These are phyloP conservation scores for Capitella teleta DNA, from an alignment of 1,140 invertebrate species.

Conservation along the genomic window DNA sequence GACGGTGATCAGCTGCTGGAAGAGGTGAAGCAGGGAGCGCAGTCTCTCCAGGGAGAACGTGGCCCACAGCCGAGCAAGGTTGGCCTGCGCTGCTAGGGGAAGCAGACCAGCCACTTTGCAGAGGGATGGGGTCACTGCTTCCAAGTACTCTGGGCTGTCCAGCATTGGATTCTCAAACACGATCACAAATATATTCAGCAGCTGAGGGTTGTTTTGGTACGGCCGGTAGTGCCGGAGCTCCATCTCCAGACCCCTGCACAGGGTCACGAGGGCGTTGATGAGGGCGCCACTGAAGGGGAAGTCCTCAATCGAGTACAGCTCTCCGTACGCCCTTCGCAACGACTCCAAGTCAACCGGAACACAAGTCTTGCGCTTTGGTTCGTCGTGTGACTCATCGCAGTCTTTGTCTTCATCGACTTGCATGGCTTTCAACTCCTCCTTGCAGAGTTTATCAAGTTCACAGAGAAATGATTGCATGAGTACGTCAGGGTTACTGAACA, in stretches of 20 bases:
- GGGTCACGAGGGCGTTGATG: conserved; percentile 62
- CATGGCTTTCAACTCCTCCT: conserved; percentile 53
- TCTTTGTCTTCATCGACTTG: conserved; percentile 69
- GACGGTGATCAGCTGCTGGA: conserved; percentile 77
- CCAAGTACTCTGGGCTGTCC: conserved; percentile 67
- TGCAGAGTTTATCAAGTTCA: conserved; percentile 43
- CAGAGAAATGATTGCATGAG: conserved; percentile 55
- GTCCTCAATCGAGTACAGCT: conserved; percentile 47
- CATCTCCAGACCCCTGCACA: conserved; percentile 61
- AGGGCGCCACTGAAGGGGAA: conserved; percentile 58
- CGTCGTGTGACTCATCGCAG: conserved; percentile 19
- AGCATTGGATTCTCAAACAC: conserved; percentile 77
- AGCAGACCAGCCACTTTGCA: conserved; percentile 66
- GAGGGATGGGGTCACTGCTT: conserved; percentile 65
- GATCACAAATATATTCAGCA: conserved; percentile 69
- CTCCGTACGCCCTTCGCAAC: conserved; percentile 52
- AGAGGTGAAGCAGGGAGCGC: conserved; percentile 59
- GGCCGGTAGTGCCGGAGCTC: conserved; percentile 51
- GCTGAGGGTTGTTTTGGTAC: conserved; percentile 43
- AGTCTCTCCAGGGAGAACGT: conserved; percentile 58
- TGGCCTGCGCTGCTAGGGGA: conserved; percentile 62
- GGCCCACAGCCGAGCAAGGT: conserved; percentile 67
- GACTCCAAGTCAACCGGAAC: conserved; percentile 43
- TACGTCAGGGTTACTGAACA: conserved; percentile 60
- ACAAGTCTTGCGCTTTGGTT: too few species aligned